Conservation (phyloP, 1,140 invertebrate species). For the Tetragnatha versicolor region DNA sequence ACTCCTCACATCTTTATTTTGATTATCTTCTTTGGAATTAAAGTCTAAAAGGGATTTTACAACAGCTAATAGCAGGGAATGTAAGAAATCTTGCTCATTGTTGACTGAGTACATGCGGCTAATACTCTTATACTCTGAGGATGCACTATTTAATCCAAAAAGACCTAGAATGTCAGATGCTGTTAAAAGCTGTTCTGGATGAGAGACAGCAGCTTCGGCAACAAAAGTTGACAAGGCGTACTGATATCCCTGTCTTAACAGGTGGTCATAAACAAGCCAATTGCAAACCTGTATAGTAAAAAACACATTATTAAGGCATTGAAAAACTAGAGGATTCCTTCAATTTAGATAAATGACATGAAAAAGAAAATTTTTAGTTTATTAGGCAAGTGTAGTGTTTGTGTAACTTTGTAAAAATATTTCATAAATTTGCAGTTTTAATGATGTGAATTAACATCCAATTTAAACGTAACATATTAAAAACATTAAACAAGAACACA, state of each 20-base stretch:
- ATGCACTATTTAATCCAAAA: constrained; percentile 16
- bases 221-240: constrained; percentile 41
- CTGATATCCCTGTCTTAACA: constrained; percentile 18
- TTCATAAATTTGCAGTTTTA: not conserved
- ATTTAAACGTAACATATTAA: not conserved
- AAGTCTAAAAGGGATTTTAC: constrained; percentile 22
- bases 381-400: not conserved
- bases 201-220: constrained; percentile 18
- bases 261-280: constrained; percentile 48
- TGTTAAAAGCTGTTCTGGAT: constrained; percentile 33
- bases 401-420: not conserved
- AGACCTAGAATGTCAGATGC: constrained; percentile 33
- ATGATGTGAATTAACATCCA: not conserved
- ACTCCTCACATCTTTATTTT: not conserved
- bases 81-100: not conserved
- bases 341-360: not conserved
- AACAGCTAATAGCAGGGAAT: constrained; percentile 38
- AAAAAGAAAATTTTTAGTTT: not conserved
- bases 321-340: not conserved
- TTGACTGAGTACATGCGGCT: not conserved
- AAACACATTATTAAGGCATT: not conserved
- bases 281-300: constrained; percentile 35
- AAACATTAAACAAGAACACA: not conserved
- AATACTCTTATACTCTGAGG: constrained; percentile 23
- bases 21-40: not conserved